Conservation (phyloP, 2,797 vertebrate species). For the Oryzias sinensis region DNA sequence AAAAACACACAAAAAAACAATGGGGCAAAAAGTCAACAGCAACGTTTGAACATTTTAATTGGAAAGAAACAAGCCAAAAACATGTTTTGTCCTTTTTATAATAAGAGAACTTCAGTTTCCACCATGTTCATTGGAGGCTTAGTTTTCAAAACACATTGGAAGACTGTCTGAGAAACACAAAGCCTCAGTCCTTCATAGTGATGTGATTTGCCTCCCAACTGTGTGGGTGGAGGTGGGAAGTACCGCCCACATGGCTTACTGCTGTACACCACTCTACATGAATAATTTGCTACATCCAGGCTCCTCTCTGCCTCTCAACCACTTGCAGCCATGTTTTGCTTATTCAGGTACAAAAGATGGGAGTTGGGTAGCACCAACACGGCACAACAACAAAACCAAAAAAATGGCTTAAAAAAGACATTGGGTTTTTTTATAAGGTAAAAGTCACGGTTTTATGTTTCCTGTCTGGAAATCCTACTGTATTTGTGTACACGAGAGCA, state of each 20-base stretch:
- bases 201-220: conserved; percentile 45
- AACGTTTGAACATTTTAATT: no score
- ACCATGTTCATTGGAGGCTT: conserved; percentile 25
- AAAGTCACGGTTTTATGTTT: background rate
- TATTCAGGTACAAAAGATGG: conserved; percentile 56
- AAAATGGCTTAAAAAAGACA: background rate
- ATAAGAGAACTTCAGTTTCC: background rate
- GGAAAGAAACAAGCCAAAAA: no score
- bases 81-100: no score
- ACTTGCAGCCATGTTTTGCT: conserved; percentile 61
- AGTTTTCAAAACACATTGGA: conserved; percentile 41
- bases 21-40: no score
- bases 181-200: conserved; percentile 33
- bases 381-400: conserved; percentile 36
- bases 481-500: background rate
- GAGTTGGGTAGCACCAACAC: conserved; percentile 45
- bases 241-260: conserved; percentile 46
- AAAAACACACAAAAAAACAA: no score
- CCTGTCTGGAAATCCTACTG: no score
- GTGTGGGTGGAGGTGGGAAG: conserved; percentile 60
- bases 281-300: conserved; percentile 68
- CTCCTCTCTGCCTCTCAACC: conserved; percentile 58
- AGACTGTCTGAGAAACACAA: conserved; percentile 28
- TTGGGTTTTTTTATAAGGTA: conserved; percentile 13
- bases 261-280: conserved; percentile 65